These are phyloP conservation scores for Urocolius indicus DNA, from an alignment of 2,113 vertebrate genomes.

Conservation along the genomic window DNA sequence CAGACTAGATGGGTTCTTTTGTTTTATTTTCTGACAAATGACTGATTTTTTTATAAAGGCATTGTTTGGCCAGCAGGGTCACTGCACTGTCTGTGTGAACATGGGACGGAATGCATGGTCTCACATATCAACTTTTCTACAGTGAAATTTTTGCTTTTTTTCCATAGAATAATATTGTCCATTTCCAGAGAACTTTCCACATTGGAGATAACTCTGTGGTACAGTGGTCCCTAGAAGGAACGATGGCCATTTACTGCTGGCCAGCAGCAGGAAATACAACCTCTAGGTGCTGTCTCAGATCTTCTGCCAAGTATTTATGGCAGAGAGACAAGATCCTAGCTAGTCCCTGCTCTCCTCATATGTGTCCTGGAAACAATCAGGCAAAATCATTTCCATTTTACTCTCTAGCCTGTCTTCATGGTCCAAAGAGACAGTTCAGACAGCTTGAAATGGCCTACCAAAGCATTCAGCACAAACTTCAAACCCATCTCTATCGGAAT, in stretches of 20 bases:
- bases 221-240: not conserved
- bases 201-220: not conserved
- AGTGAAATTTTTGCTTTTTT: not conserved
- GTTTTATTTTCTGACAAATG: not conserved
- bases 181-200: not conserved
- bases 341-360: not conserved
- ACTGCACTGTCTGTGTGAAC: not conserved
- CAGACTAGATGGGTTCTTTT: not conserved
- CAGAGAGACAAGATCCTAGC: not conserved
- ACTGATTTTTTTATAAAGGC: not conserved
- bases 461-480: not conserved
- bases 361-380: not conserved
- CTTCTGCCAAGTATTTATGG: not conserved
- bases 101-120: not conserved
- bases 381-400: not conserved
- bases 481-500: fast-evolving
- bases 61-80: not conserved
- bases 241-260: not conserved
- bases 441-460: not conserved
- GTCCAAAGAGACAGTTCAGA: not conserved
- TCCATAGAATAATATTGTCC: not conserved
- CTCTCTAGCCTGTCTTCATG: not conserved
- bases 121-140: not conserved
- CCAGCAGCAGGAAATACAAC: not conserved
- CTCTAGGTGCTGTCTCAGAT: fast-evolving